A percentile compares a stretch with the other conserved stretches of the same genome.
phyloP scores from a whole-genome alignment of 2,888 invertebrate species.

The Holacanthella duospinosa region DNA sequence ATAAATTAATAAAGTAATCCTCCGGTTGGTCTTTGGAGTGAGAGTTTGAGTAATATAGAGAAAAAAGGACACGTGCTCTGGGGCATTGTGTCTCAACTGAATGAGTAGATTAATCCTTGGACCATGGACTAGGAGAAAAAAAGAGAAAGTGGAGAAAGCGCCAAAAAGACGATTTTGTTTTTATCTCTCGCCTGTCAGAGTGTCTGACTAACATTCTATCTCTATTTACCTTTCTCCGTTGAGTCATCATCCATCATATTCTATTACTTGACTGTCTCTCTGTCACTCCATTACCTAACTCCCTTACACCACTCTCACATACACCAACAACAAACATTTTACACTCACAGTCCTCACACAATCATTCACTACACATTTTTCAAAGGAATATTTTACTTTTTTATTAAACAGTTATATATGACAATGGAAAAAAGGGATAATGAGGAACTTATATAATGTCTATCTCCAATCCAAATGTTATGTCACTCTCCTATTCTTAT shows the following conservation, averaged over 20 bases:
- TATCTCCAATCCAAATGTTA: too few relatives aligned
- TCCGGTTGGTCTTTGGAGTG: background rate
- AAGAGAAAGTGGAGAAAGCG: background rate
- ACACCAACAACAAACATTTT: background rate
- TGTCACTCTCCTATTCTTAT: too few relatives aligned
- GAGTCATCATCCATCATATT: constrained; percentile 4
- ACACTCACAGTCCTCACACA: too few relatives aligned
- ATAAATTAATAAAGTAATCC: constrained; percentile 4
- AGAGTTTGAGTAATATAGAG: background rate
- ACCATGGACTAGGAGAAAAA: background rate
- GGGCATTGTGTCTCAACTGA: background rate
- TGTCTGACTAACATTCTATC: background rate
- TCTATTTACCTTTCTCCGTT: constrained; percentile 2
- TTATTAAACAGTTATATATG: too few relatives aligned
- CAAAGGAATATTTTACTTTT: too few relatives aligned
- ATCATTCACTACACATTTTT: too few relatives aligned
- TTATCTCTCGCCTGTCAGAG: background rate
- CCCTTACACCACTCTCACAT: background rate
- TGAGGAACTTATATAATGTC: too few relatives aligned
- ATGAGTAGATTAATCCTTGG: background rate
- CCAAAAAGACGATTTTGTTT: background rate
- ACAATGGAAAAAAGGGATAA: too few relatives aligned
- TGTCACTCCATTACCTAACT: constrained; percentile 3
- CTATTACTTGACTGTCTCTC: background rate
- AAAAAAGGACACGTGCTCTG: background rate